These are phyloP conservation scores for Machimus rusticus DNA, from an alignment of 2,888 invertebrate species.

Conservation along the genomic window DNA sequence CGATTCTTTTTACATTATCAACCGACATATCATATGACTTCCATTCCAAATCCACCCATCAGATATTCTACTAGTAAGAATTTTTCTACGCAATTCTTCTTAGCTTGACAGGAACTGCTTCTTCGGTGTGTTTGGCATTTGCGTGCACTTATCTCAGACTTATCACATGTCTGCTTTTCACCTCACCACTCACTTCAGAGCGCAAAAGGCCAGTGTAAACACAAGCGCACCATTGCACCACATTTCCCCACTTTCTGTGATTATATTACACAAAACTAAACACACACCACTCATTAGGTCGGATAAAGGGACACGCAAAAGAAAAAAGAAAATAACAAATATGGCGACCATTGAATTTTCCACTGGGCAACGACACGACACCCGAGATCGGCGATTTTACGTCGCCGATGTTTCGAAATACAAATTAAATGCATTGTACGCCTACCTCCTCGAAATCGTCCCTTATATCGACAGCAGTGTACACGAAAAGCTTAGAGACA, in stretches of 20 bases:
- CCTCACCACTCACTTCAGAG: not conserved
- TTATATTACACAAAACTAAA: not conserved
- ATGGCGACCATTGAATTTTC: slow-evolving; percentile 56
- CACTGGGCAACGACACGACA: slow-evolving; percentile 49
- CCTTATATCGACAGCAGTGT: slow-evolving; percentile 84
- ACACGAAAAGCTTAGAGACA: slow-evolving; percentile 78
- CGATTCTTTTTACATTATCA: not conserved
- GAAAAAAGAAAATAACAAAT: slow-evolving; percentile 52
- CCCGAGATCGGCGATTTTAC: slow-evolving; percentile 5
- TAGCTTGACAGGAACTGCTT: not conserved
- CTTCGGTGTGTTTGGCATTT: not conserved
- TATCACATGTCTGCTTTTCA: not conserved
- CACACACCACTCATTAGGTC: not conserved
- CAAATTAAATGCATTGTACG: not conserved
- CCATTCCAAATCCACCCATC: not conserved
- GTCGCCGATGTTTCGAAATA: not conserved
- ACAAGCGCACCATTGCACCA: not conserved
- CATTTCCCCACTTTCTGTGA: not conserved
- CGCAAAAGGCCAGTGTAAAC: not conserved
- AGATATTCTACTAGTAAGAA: not conserved
- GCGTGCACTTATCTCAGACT: not conserved
- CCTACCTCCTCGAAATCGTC: slow-evolving; percentile 91
- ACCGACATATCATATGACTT: not conserved
- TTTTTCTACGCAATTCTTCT: not conserved
- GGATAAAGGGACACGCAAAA: slow-evolving; percentile 10